phyloP scores from a whole-genome alignment of 2,797 vertebrate genomes.

The Cyclura pinguis region DNA sequence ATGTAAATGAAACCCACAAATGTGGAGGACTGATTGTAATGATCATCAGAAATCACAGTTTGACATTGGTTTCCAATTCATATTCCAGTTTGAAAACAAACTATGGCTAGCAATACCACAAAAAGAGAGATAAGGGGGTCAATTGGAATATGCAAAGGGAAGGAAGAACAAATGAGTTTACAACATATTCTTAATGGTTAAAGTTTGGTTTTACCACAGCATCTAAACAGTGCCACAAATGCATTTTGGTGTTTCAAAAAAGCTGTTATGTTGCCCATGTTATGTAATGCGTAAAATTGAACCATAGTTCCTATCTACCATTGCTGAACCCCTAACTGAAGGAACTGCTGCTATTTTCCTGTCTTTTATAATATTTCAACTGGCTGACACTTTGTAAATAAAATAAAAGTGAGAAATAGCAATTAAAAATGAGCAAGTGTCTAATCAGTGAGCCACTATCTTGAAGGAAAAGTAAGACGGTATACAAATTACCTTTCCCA shows the following conservation, averaged over 20 bases:
- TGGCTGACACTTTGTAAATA: not conserved
- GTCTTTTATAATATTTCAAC: not conserved
- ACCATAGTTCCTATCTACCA: not conserved
- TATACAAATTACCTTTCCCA: constrained; percentile 22
- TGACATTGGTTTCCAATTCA: no score
- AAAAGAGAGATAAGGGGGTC: not conserved
- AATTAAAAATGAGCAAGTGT: constrained; percentile 33
- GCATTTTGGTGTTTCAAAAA: not conserved
- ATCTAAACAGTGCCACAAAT: not conserved
- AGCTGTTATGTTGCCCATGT: not conserved
- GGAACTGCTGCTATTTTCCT: not conserved
- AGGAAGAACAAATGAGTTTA: not conserved
- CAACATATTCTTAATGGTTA: not conserved
- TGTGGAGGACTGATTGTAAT: no score
- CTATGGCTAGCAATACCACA: not conserved
- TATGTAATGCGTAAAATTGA: not conserved
- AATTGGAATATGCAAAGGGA: not conserved
- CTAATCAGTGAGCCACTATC: not conserved
- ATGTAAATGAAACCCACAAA: no score
- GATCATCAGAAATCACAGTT: not conserved
- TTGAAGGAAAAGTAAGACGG: not conserved
- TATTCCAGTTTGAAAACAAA: not conserved
- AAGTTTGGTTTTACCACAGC: not conserved
- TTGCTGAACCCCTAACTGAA: not conserved
- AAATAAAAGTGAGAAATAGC: constrained; percentile 24